phyloP scores from a whole-genome alignment of 1,140 invertebrate species.

The Branchinecta lynchi region DNA sequence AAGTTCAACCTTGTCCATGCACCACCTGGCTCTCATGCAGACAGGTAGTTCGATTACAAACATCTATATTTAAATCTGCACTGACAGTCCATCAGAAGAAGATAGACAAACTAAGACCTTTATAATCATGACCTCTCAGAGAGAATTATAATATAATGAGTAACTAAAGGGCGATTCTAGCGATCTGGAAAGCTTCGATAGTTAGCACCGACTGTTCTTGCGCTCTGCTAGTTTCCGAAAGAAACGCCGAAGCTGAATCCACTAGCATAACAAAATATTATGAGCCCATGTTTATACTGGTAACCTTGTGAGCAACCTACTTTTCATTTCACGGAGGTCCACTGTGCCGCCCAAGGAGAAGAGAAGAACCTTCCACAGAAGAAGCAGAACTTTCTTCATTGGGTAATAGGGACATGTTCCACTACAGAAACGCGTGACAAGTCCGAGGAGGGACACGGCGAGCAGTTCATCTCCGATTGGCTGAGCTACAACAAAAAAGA shows the following conservation, averaged over 20 bases:
- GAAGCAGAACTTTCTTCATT: constrained; percentile 90
- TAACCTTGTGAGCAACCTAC: constrained; percentile 22
- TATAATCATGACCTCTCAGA: no score
- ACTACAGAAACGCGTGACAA: constrained; percentile 89
- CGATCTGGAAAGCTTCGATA: neutral
- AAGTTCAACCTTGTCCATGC: no score
- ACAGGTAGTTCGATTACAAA: no score
- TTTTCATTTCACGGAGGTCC: constrained; percentile 56
- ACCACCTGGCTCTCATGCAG: no score
- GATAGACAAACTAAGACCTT: no score
- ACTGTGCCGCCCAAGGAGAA: constrained; percentile 76
- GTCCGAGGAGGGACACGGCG: constrained; percentile 70
- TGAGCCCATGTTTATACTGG: neutral
- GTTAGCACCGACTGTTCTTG: neutral
- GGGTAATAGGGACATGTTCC: constrained; percentile 88
- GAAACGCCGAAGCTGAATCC: no score
- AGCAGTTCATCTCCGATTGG: constrained; percentile 59
- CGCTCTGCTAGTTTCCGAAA: neutral
- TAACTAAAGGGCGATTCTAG: no score
- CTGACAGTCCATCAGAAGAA: no score
- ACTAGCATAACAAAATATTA: no score
- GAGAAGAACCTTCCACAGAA: constrained; percentile 88
- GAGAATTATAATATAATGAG: no score
- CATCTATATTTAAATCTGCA: no score
- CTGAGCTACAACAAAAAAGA: constrained; percentile 26